Conservation (phyloP, 1,140 invertebrate species). For the Pachypeltis micranthus region DNA sequence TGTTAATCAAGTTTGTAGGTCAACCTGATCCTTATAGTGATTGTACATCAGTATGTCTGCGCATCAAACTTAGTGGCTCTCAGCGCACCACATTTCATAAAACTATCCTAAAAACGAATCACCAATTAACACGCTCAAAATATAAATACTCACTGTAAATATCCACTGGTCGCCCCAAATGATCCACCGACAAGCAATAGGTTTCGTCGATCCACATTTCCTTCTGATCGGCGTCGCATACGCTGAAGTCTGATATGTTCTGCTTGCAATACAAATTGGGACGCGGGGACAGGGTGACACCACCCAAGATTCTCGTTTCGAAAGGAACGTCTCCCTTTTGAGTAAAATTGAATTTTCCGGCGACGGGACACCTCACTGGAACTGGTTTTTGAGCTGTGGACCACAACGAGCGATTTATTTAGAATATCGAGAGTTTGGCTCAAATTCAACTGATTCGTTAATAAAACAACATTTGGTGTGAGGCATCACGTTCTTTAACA, state of each 20-base stretch:
- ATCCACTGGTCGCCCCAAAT: conserved; percentile 81
- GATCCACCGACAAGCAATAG: conserved; percentile 90
- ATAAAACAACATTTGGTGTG: no score
- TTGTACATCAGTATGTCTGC: no score
- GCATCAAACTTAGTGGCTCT: no score
- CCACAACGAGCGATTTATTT: no score
- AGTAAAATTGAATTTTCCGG: conserved; percentile 88
- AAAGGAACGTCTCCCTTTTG: conserved; percentile 80
- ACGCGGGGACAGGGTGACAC: conserved; percentile 83
- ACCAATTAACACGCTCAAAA: not conserved
- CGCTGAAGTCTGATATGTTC: conserved; percentile 88
- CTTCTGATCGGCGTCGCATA: conserved; percentile 86
- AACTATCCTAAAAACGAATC: no score
- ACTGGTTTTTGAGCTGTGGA: conserved; percentile 76
- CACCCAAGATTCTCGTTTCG: conserved; percentile 83
- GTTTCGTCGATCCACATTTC: conserved; percentile 87
- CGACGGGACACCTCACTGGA: conserved; percentile 86
- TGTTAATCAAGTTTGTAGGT: no score
- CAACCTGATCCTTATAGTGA: no score
- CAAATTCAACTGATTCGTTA: no score
- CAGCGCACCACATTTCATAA: no score
- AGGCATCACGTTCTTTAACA: no score
- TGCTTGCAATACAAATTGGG: conserved; percentile 87
- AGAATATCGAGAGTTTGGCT: no score
- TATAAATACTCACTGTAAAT: conserved; percentile 60